Base-by-base conservation (phyloP, 2,113 vertebrate species). In the Hyla sarda region DNA sequence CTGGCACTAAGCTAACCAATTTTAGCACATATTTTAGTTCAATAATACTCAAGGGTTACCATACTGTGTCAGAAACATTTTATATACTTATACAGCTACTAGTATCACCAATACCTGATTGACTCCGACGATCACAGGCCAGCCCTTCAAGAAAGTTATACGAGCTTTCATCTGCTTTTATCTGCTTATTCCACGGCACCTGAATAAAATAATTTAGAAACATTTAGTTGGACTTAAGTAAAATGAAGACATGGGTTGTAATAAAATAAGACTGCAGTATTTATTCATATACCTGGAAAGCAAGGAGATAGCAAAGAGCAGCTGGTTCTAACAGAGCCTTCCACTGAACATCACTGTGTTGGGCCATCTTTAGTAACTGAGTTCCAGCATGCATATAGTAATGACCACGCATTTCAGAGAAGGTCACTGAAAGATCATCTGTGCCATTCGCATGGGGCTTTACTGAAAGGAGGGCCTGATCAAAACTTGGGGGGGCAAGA, bases 51-150 rank as follows among this genome's bases (percentile, higher is more conserved):
- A n/a, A n/a, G n/a, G n/a, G n/a, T n/a, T n/a, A n/a, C n/a, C n/a
- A n/a, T n/a, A n/a, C n/a, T n/a, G n/a, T n/a, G n/a, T n/a, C n/a
- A n/a, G n/a, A n/a, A n/a, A n/a, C n/a, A n/a, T n/a, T n/a, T n/a
- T n/a, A n/a, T n/a, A n/a, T n/a, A n/a, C n/a, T n/a, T n/a, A n/a
- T n/a, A n/a, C n/a, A n/a, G n/a, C n/a, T n/a, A n/a, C n/a, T n/a
- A 3, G 34, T 45, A 73, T 25, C 13, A 7, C 5, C 1, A 47
- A 10, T 96, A 96, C 95, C 98, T 47, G 97, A 96, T 78, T 99
- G 98, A 92, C 98, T 99, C 88, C 96, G 96, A 54, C 98, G 93
- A 90, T 99, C 97, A 88, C 89, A 97, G 54, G 97, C 95, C 89
- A 99, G 92, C 32, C 94, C 89, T 90, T 98, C 97, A 65, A 99